These are phyloP conservation scores for Bufo bufo DNA, from an alignment of 2,113 vertebrate genomes.

Conservation along the genomic window DNA sequence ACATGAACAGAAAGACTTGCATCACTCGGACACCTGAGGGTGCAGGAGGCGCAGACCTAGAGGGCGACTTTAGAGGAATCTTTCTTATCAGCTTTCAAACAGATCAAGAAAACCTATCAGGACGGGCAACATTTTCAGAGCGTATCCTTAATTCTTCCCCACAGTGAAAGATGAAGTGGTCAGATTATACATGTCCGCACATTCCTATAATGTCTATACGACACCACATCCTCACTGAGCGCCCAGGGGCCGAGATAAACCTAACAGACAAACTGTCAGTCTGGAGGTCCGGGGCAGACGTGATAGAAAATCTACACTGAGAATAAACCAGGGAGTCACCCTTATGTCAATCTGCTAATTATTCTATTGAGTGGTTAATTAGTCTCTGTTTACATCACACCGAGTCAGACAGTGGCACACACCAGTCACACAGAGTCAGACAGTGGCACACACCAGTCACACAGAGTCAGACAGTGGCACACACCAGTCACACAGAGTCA, in stretches of 20 bases:
- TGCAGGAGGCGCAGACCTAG: background rate
- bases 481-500: no score
- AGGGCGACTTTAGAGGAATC: background rate
- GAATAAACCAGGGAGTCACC: background rate
- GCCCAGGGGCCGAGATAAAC: background rate
- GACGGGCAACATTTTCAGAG: background rate
- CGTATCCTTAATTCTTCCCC: background rate
- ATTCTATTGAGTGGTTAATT: no score
- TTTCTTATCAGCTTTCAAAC: background rate
- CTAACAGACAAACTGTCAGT: constrained; percentile 8
- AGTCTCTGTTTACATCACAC: no score
- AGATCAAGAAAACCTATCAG: background rate
- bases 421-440: no score
- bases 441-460: no score
- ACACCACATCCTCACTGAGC: constrained; percentile 15
- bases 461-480: no score
- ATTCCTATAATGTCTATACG: background rate
- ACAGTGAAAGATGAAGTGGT: background rate
- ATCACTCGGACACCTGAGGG: background rate
- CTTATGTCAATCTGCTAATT: background rate
- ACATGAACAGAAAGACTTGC: no score
- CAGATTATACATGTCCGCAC: background rate
- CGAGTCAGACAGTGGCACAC: no score
- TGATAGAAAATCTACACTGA: no score
- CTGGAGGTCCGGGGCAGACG: background rate